Conservation (phyloP, 2,113 vertebrate genomes). For the Osmerus mordax region DNA sequence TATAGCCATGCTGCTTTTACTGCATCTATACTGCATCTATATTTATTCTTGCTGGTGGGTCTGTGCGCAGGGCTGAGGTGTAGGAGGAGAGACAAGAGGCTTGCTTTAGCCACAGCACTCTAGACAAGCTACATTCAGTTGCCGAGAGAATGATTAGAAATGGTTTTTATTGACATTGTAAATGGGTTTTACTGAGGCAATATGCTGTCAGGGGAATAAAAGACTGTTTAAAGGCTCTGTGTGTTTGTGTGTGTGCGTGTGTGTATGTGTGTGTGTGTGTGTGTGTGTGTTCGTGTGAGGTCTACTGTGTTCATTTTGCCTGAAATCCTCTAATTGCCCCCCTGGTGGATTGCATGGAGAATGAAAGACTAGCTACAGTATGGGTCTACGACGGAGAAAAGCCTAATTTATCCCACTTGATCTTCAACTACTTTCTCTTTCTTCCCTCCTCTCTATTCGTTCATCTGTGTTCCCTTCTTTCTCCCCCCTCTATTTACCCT, state of each 20-base stretch:
- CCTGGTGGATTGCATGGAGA: conserved; percentile 52
- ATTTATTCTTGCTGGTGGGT: conserved; percentile 31
- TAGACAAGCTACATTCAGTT: conserved; percentile 53
- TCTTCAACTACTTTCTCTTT: conserved; percentile 32
- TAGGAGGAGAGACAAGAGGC: conserved; percentile 37
- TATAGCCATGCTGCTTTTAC: neutral
- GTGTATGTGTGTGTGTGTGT: conserved; percentile 1
- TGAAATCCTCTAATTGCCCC: conserved; percentile 64
- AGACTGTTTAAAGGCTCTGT: conserved; percentile 32
- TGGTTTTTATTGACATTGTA: conserved; percentile 74
- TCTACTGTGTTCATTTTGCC: conserved; percentile 45
- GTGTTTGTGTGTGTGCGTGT: neutral
- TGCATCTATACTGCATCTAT: conserved; percentile 36
- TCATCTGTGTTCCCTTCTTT: conserved; percentile 23
- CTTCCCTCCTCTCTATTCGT: neutral
- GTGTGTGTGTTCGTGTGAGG: neutral
- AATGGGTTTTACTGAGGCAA: conserved; percentile 66
- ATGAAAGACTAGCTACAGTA: conserved; percentile 42
- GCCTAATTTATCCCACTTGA: conserved; percentile 57
- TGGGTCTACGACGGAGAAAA: conserved; percentile 56
- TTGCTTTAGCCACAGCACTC: conserved; percentile 57
- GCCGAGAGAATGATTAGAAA: conserved; percentile 68
- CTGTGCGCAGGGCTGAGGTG: conserved; percentile 11
- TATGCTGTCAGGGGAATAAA: conserved; percentile 64
- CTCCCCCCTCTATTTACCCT: conserved; percentile 28